Base-by-base conservation (phyloP, 2,797 vertebrate species). In the Hozukius guyotensis region DNA sequence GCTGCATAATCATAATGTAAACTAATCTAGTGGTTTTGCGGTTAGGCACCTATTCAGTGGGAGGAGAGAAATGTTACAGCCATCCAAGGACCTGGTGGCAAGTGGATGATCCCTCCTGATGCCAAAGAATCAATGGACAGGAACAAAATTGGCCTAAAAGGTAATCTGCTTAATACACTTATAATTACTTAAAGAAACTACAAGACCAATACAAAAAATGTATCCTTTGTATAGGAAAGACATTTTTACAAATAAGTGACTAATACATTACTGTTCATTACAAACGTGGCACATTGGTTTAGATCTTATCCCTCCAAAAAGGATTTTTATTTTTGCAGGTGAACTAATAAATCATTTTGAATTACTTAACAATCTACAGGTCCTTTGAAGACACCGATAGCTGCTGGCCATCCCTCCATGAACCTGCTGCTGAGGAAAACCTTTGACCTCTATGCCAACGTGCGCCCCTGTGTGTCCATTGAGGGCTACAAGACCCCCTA, bases 71-170 rank as follows among this genome's bases (percentile, higher is more conserved):
- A 97, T 53, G 97, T 99, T 67, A 96, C 97, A 0, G 98, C 98
- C 72, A 98, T 99, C 69, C 95, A 97, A 93, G 98, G 97, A 57
- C 97, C 98, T 0, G 97, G 98, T 87, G 98, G 98, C 38, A 98
- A 95, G 84, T 99, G 98, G 98, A 98, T 97, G 96, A 99, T 99
- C 86, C 98, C 98, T 25, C 96, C 96, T 63, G 98, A 99, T 89
- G 96, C 97, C 82, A 99, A 98, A 95, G 98, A 99, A 92, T 99
- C 98, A 9, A 99, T 99, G 98, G 97, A 99, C 93, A 97, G 96
- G 92, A 98, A 97, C 94, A 98, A 98, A 96, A 99, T 99, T 88
- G 98, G 98, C 65, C 92, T 99, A 57, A 99, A 99, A 97, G 98
- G 98, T 99, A 96, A 62, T 8, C 22, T 46, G 6, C 2, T 62